These are phyloP conservation scores for Barbus barbus DNA, from an alignment of 2,113 vertebrate species.

Conservation along the genomic window DNA sequence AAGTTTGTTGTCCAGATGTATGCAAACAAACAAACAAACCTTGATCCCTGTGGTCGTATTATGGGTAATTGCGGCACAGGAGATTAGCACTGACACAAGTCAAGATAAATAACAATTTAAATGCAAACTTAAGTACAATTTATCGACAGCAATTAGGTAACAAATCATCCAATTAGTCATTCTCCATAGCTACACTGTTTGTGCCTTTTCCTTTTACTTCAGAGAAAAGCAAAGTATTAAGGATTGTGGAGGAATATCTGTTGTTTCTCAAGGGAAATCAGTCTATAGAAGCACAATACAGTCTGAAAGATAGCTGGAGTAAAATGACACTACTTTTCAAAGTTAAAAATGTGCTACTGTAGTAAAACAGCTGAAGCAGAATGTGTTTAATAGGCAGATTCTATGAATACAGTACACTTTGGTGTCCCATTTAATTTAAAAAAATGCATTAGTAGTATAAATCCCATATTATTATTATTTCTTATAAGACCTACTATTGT, in stretches of 20 bases:
- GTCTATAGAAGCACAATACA: not conserved
- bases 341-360: too few species aligned
- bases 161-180: conserved; percentile 52
- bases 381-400: not conserved
- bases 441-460: not conserved
- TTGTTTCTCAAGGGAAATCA: not conserved
- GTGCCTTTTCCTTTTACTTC: not conserved
- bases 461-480: not conserved
- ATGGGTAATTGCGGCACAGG: conserved; percentile 42
- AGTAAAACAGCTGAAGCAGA: not conserved
- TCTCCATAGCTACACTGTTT: not conserved
- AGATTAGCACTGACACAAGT: conserved; percentile 2
- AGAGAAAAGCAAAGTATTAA: conserved; percentile 6
- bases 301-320: not conserved
- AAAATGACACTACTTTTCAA: too few species aligned
- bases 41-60: conserved; percentile 9
- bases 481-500: not conserved
- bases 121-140: conserved; percentile 35
- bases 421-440: too few species aligned
- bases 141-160: conserved; percentile 50
- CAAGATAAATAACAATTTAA: conserved; percentile 15
- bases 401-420: not conserved
- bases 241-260: not conserved
- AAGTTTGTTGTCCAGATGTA: conserved; percentile 12
- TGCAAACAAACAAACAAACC: not conserved